A percentile compares a stretch with the other conserved stretches of the same genome.
phyloP scores from a whole-genome alignment of 1,140 invertebrate genomes.

The Harpegnathos saltator region DNA sequence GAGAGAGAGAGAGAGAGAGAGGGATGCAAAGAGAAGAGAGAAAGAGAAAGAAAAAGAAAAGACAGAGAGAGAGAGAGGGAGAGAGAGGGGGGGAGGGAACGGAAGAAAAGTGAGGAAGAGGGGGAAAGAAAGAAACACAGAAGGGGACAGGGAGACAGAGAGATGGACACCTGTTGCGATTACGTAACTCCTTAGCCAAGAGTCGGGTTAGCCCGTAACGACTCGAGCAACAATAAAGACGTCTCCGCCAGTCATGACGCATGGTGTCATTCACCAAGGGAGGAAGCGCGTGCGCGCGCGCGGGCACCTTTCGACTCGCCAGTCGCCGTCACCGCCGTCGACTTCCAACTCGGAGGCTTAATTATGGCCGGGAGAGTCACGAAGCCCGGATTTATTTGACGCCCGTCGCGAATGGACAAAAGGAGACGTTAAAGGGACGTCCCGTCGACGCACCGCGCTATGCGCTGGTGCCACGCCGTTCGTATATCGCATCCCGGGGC shows the following conservation, averaged over 20 bases:
- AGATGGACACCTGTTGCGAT: conserved; percentile 79
- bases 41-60: conserved; percentile 34
- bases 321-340: conserved; percentile 15
- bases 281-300: conserved; percentile 47
- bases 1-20: conserved; percentile 12
- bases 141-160: neutral
- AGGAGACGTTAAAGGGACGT: conserved; percentile 35
- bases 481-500: neutral
- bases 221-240: conserved; percentile 71
- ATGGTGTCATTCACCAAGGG: conserved; percentile 62
- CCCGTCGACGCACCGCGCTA: neutral
- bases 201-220: conserved; percentile 52
- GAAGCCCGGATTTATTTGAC: conserved; percentile 60
- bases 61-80: no score
- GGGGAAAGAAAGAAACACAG: neutral
- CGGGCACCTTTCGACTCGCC: conserved; percentile 61
- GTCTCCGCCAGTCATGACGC: conserved; percentile 66
- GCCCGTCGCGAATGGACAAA: conserved; percentile 7
- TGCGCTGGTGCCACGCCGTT: neutral
- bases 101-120: neutral
- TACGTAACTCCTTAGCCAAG: conserved; percentile 77
- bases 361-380: conserved; percentile 53
- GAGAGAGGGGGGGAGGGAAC: neutral
- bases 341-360: conserved; percentile 59
- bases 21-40: neutral